These are phyloP conservation scores for Murina feae DNA, from an alignment of 2,113 vertebrate species.

Conservation along the genomic window DNA sequence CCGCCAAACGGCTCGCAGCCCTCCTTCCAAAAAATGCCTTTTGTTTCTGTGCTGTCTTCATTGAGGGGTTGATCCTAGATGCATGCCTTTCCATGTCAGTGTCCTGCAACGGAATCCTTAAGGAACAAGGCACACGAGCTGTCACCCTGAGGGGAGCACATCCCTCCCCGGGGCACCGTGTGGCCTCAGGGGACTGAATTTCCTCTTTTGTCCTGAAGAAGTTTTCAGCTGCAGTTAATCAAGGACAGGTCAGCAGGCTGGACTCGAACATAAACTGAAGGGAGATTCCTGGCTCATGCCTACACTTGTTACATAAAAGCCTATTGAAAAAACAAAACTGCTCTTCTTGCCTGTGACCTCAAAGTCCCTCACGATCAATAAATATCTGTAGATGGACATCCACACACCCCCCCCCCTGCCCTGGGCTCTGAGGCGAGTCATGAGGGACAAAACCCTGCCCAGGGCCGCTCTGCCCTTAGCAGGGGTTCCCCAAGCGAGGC, in stretches of 20 bases:
- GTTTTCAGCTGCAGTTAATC: background rate
- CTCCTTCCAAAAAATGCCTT: background rate
- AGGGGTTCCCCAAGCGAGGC: background rate
- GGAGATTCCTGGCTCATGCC: background rate
- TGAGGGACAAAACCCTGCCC: background rate
- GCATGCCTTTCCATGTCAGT: background rate
- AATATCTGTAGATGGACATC: background rate
- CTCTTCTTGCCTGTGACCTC: background rate
- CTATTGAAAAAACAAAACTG: background rate
- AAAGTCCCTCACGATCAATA: background rate
- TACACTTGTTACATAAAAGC: background rate
- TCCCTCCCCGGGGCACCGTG: background rate
- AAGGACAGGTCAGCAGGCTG: background rate
- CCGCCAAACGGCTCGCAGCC: background rate
- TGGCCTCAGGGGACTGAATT: fast-evolving
- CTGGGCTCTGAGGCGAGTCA: no score
- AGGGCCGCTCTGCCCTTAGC: background rate
- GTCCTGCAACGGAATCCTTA: background rate
- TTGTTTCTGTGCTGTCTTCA: background rate
- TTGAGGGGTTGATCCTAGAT: background rate
- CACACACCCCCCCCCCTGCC: fast-evolving
- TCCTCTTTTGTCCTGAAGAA: background rate
- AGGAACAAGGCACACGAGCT: background rate
- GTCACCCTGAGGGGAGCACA: fast-evolving
- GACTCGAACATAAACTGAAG: background rate